Evolutionary conservation across 2,113 vertebrate genomes (phyloP).

Genomic region (Lepus americanus): DNA sequence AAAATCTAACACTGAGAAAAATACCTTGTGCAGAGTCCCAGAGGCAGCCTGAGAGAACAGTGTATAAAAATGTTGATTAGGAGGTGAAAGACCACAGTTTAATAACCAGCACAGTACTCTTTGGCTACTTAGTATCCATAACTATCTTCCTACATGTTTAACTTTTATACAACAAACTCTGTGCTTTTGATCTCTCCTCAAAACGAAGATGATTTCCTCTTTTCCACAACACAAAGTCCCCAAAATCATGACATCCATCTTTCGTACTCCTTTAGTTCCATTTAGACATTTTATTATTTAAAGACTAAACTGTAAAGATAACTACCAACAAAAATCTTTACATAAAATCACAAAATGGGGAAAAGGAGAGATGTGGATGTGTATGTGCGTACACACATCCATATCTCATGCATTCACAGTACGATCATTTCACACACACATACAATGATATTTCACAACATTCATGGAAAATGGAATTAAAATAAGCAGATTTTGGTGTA

Average conservation of each 20-base stretch:
- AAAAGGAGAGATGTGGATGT: not conserved
- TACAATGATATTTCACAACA: too few species aligned
- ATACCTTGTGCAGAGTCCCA: not conserved
- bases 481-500: too few species aligned
- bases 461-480: too few species aligned
- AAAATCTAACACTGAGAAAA: not conserved
- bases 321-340: not conserved
- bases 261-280: not conserved
- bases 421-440: too few species aligned
- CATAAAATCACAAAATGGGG: slow-evolving; percentile 16
- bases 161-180: not conserved
- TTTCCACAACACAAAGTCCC: not conserved
- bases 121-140: not conserved
- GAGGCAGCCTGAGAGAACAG: not conserved
- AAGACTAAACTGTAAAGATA: not conserved
- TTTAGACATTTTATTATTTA: not conserved
- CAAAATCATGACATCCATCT: not conserved
- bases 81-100: not conserved
- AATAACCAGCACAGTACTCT: not conserved
- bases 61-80: not conserved
- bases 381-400: not conserved
- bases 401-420: too few species aligned
- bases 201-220: not conserved
- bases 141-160: not conserved
- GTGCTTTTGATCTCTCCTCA: not conserved